These are phyloP conservation scores for Tragelaphus imberbis DNA, from an alignment of 2,113 vertebrate genomes.

Conservation along the genomic window DNA sequence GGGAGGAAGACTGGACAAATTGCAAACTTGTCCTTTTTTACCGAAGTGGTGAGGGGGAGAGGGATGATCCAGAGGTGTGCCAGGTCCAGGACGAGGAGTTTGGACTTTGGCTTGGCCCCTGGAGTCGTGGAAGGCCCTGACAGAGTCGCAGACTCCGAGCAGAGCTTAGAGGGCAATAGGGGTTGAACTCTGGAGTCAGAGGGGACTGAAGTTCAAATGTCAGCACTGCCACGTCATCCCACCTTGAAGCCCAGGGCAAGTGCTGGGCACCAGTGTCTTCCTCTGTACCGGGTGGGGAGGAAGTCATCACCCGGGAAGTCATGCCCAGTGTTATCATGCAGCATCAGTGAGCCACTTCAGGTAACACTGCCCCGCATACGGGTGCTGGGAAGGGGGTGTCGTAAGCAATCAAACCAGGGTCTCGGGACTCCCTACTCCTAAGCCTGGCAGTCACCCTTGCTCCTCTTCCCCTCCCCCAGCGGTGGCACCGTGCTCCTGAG, in stretches of 20 bases:
- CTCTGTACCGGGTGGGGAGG: not conserved
- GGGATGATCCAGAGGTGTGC: not conserved
- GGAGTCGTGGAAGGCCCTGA: not conserved
- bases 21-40: not conserved
- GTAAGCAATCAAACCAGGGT: not conserved
- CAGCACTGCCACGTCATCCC: not conserved
- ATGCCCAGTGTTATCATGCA: not conserved
- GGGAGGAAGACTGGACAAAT: not conserved
- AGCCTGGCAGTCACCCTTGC: not conserved
- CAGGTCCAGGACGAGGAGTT: not conserved
- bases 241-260: not conserved
- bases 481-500: slow-evolving; percentile 87
- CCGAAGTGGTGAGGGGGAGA: fast-evolving
- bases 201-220: not conserved
- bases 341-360: not conserved
- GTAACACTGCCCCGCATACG: fast-evolving
- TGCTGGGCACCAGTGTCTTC: not conserved
- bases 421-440: fast-evolving
- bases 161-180: not conserved
- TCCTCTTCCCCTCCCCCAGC: slow-evolving; percentile 71
- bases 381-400: not conserved
- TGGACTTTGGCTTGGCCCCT: not conserved
- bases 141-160: not conserved
- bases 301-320: fast-evolving
- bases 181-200: not conserved